A percentile compares a stretch with the other conserved stretches of the same genome.
Conservation (phyloP, 2,888 invertebrate genomes). For the Megamerina dolium region DNA sequence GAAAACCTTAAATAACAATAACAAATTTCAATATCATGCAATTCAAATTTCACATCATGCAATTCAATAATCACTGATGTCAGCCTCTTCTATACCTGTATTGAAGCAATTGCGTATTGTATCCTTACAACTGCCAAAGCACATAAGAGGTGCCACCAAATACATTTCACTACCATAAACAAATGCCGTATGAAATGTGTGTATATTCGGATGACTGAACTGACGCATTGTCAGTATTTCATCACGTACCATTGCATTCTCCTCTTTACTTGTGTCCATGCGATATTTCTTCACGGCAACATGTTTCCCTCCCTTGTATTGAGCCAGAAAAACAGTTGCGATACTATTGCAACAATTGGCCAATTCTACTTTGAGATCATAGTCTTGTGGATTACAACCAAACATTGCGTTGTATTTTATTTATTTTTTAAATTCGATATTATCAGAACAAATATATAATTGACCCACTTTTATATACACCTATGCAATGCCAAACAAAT, state of each 20-base stretch:
- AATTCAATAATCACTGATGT: not conserved
- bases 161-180: constrained; percentile 72
- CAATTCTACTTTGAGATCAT: constrained; percentile 62
- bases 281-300: constrained; percentile 72
- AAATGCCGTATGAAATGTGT: constrained; percentile 70
- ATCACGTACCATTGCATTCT: constrained; percentile 58
- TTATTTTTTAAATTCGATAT: not conserved
- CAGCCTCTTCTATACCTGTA: constrained; percentile 26
- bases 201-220: constrained; percentile 71
- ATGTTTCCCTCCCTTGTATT: constrained; percentile 60
- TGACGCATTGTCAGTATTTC: constrained; percentile 74
- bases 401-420: constrained; percentile 50
- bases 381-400: constrained; percentile 58
- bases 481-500: not conserved
- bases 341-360: constrained; percentile 65
- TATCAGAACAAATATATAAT: not conserved
- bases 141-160: constrained; percentile 76
- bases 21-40: not conserved
- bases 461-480: not conserved
- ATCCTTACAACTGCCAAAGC: constrained; percentile 76
- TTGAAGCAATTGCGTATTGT: constrained; percentile 69
- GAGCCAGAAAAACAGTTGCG: constrained; percentile 65
- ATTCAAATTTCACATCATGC: not conserved
- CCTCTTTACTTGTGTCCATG: constrained; percentile 60
- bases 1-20: constrained; percentile 55